Evolutionary conservation across 2,888 invertebrate species (phyloP).

Genomic region (Alviniconcha strummeri): DNA sequence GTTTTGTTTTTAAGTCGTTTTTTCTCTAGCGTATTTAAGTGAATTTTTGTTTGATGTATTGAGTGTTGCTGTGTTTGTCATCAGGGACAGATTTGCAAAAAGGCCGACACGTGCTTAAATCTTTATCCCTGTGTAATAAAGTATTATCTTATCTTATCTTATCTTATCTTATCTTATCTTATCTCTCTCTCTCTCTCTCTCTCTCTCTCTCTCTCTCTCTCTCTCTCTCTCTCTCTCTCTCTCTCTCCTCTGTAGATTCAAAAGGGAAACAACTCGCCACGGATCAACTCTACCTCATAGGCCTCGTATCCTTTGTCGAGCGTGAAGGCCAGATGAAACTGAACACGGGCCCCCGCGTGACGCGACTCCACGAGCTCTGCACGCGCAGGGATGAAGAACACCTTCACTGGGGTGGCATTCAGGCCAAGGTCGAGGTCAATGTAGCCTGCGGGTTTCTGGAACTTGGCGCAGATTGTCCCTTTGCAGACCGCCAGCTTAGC

Average conservation of each 20-base stretch:
- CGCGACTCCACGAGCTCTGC: conserved; percentile 14
- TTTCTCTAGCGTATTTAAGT: no score
- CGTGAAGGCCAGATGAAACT: conserved; percentile 37
- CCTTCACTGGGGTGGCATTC: conserved; percentile 27
- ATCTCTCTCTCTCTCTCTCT: no score
- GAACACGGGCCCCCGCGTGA: conserved; percentile 32
- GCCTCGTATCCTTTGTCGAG: conserved; percentile 37
- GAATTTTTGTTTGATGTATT: no score
- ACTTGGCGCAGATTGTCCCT: conserved; percentile 33
- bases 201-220: no score
- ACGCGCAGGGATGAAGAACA: conserved; percentile 36
- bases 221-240: no score
- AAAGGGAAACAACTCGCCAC: neutral
- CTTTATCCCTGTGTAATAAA: no score
- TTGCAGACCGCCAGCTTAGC: conserved; percentile 37
- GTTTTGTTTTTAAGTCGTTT: no score
- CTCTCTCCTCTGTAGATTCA: neutral
- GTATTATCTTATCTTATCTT: no score
- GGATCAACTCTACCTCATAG: conserved; percentile 17
- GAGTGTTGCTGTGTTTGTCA: no score
- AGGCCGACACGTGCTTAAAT: no score
- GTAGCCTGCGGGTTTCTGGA: conserved; percentile 22
- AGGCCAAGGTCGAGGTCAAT: conserved; percentile 35
- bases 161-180: no score
- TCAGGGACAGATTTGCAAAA: no score